These are phyloP conservation scores for Xestia sexstrigata DNA, from an alignment of 2,888 invertebrate genomes.

Conservation along the genomic window DNA sequence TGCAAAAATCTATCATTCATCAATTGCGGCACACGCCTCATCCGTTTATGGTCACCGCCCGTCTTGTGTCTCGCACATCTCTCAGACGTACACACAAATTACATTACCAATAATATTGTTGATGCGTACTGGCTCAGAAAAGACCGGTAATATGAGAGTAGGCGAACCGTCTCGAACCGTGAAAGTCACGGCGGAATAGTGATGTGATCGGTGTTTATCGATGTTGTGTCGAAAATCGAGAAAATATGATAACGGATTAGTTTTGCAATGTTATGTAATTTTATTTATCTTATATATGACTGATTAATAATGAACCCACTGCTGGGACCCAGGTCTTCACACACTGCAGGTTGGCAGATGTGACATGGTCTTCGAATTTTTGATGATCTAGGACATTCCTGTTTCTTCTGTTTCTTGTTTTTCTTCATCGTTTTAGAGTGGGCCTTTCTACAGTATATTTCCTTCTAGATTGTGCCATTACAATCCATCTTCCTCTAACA, in stretches of 20 bases:
- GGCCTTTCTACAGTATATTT: background rate
- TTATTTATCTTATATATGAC: background rate
- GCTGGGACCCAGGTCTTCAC: background rate
- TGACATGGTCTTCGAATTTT: background rate
- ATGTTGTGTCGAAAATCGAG: slow-evolving; percentile 19
- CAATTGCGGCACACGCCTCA: slow-evolving; percentile 43
- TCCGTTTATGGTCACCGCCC: slow-evolving; percentile 33
- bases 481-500: slow-evolving; percentile 58
- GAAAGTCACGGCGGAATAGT: slow-evolving; percentile 73
- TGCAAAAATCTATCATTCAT: slow-evolving; percentile 37
- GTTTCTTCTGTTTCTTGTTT: background rate
- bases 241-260: background rate
- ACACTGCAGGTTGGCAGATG: background rate
- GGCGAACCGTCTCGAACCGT: slow-evolving; percentile 73
- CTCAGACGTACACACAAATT: slow-evolving; percentile 69
- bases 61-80: slow-evolving; percentile 13
- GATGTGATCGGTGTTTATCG: slow-evolving; percentile 48
- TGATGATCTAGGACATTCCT: no score
- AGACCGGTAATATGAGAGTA: slow-evolving; percentile 73
- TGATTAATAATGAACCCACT: background rate
- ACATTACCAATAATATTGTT: slow-evolving; percentile 77
- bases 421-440: background rate
- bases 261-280: background rate
- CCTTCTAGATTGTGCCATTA: background rate
- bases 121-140: slow-evolving; percentile 74